These are phyloP conservation scores for Cyphomyrus discorhynchus DNA, from an alignment of 2,113 vertebrate species.

Conservation along the genomic window DNA sequence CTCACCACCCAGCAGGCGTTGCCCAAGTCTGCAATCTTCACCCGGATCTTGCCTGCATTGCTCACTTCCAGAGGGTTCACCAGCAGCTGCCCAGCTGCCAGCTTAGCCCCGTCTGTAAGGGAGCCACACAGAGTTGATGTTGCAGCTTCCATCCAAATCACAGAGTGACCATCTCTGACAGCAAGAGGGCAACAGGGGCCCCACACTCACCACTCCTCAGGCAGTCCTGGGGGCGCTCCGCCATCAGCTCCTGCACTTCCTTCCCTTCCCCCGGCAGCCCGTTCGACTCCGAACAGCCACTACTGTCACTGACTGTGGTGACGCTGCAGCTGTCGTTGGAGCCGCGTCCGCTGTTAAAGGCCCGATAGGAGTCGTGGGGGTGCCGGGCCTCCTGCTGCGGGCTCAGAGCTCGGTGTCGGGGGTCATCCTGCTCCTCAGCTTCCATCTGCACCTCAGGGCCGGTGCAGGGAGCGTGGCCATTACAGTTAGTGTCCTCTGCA, in stretches of 20 bases:
- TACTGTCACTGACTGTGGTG: conserved; percentile 28
- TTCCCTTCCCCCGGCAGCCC: conserved; percentile 42
- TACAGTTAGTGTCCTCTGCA: conserved; percentile 72
- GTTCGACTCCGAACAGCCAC: conserved; percentile 26
- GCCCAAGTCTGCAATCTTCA: conserved; percentile 97
- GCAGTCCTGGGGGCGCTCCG: conserved; percentile 35
- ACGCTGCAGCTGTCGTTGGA: conserved; percentile 29
- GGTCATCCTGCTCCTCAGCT: conserved; percentile 55
- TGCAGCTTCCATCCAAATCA: neutral
- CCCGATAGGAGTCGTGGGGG: conserved; percentile 17
- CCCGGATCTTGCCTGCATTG: conserved; percentile 91
- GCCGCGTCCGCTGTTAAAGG: conserved; percentile 52
- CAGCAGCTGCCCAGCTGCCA: conserved; percentile 79
- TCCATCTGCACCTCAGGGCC: conserved; percentile 37
- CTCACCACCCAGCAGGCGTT: conserved; percentile 99
- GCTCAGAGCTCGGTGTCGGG: conserved; percentile 72
- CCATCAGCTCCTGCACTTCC: conserved; percentile 16
- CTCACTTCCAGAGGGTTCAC: conserved; percentile 92
- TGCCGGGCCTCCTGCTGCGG: conserved; percentile 37
- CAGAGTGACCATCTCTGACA: neutral
- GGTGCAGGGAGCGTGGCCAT: conserved; percentile 56
- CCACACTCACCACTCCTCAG: conserved; percentile 52
- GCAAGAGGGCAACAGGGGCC: neutral
- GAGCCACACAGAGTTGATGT: neutral
- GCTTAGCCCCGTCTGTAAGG: conserved; percentile 63